A percentile compares a stretch with the other conserved stretches of the same genome.
Evolutionary conservation across 2,113 vertebrate species (phyloP).

Genomic region (Arothron firmamentum): DNA sequence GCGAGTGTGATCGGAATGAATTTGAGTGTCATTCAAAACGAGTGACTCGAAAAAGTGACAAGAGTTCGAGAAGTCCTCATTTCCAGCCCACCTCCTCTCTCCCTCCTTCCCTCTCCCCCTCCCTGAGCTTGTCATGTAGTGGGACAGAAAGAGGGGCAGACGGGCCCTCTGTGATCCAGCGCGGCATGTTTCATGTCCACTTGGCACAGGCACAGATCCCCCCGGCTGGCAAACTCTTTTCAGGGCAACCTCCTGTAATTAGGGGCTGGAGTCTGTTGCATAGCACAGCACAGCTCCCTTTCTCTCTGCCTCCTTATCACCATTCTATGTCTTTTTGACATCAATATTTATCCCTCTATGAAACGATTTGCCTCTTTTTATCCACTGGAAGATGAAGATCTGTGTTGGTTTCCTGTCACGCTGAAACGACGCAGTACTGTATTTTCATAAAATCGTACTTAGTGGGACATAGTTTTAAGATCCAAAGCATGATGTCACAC

Average conservation of each 20-base stretch:
- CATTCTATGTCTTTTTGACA: constrained; percentile 27
- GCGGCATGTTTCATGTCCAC: constrained; percentile 77
- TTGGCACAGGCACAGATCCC: constrained; percentile 79
- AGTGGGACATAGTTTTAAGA: too few species aligned
- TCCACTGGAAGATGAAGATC: constrained; percentile 14
- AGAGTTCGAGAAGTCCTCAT: constrained; percentile 38
- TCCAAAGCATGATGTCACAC: too few species aligned
- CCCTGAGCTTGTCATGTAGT: constrained; percentile 66
- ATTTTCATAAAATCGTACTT: too few species aligned
- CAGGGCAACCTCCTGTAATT: constrained; percentile 88
- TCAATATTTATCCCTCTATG: constrained; percentile 17
- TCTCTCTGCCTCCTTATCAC: constrained; percentile 17
- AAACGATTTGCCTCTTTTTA: constrained; percentile 7
- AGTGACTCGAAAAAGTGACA: constrained; percentile 36
- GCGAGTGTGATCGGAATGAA: constrained; percentile 14
- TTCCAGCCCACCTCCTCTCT: constrained; percentile 30
- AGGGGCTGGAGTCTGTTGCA: constrained; percentile 82
- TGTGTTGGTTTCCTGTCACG: constrained; percentile 68
- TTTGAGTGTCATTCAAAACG: constrained; percentile 20
- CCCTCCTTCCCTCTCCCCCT: constrained; percentile 27
- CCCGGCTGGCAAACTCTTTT: constrained; percentile 85
- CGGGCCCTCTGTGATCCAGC: constrained; percentile 73
- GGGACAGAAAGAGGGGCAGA: constrained; percentile 70
- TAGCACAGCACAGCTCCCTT: constrained; percentile 61
- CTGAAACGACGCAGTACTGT: background rate